Evolutionary conservation across 2,113 vertebrate genomes (phyloP), one percentile per base, ranked within the genome.

Genomic region (Micronycteris hirsuta): DNA sequence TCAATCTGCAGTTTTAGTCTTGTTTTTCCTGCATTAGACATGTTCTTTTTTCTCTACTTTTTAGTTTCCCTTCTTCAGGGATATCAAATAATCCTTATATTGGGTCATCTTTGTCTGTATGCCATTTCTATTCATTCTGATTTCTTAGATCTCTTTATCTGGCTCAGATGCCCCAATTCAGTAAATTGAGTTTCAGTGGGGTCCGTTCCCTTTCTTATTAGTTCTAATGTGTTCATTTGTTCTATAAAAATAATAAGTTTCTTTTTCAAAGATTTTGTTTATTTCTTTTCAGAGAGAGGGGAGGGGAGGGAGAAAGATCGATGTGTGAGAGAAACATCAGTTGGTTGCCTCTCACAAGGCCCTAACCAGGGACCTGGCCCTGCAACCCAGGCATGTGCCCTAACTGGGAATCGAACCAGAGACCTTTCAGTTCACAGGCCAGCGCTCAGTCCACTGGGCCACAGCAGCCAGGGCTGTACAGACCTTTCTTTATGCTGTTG

Each of bases 11-110:
- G 36, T n/a, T 73, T 65, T 54, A 31, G 22, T 90, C 43, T 80
- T 56, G 3, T 76, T 65, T 68, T 80, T 71, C 52, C 52, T 88
- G 4, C 67, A 43, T 47, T 87, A 84, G 20, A 80, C 81, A 68
- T 77, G 73, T n/a, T 95, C 52, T 92, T 82, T 63, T 58, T 33
- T 12, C 86, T 85, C 68, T 77, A 19, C 63, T 80, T 93, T 93
- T 76, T 90, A 4, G 41, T 73, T 81, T 86, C 15, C 77, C 24
- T 80, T 81, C 73, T 67, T 84, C 56, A 47, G 52, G 45, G 33
- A 33, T 65, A 71, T 68, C 31, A 67, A 4, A 41, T 45, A 71
- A 73, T 67, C 20, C 58, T 63, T 78, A 17, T 26, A 36, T 22
- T 41, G 26, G 54, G 19, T 84, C 47, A 56, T 45, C 54, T 81